These are phyloP conservation scores for Papilio xuthus DNA, from an alignment of 1,140 invertebrate species.

Conservation along the genomic window DNA sequence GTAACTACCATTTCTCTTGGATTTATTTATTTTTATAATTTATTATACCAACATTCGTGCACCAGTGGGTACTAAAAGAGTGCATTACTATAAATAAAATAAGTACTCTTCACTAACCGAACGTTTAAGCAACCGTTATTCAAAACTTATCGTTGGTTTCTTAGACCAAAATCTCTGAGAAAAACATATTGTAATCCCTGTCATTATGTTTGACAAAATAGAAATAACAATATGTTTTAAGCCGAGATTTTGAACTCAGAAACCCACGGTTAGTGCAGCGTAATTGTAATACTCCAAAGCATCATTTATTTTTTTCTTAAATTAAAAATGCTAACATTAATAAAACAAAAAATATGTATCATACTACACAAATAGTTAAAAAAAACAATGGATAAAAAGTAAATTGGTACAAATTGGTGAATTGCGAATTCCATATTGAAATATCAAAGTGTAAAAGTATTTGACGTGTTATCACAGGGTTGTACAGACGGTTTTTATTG, in stretches of 20 bases:
- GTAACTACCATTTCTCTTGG: neutral
- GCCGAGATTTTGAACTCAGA: too few species aligned
- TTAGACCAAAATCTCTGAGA: too few species aligned
- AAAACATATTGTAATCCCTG: too few species aligned
- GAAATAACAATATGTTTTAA: too few species aligned
- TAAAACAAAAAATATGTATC: neutral
- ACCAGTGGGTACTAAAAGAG: too few species aligned
- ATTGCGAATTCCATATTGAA: conserved; percentile 3
- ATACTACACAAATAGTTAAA: neutral
- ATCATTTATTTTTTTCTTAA: neutral
- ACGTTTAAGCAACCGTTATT: too few species aligned
- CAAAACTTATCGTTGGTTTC: too few species aligned
- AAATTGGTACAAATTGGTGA: conserved; percentile 6
- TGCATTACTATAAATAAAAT: too few species aligned
- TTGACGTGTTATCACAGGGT: neutral
- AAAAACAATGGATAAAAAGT: neutral
- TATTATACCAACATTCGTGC: neutral
- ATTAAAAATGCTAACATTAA: neutral
- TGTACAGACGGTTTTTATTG: neutral
- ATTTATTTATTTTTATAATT: neutral
- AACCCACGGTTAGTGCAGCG: too few species aligned
- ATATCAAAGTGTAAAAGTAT: neutral
- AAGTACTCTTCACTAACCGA: too few species aligned
- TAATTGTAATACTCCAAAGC: too few species aligned
- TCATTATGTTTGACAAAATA: too few species aligned